Percentiles rank a stretch among this genome's conserved stretches.
These are phyloP conservation scores for Epinephelus cyanopodus DNA, from an alignment of 2,113 vertebrate species.

Conservation along the genomic window DNA sequence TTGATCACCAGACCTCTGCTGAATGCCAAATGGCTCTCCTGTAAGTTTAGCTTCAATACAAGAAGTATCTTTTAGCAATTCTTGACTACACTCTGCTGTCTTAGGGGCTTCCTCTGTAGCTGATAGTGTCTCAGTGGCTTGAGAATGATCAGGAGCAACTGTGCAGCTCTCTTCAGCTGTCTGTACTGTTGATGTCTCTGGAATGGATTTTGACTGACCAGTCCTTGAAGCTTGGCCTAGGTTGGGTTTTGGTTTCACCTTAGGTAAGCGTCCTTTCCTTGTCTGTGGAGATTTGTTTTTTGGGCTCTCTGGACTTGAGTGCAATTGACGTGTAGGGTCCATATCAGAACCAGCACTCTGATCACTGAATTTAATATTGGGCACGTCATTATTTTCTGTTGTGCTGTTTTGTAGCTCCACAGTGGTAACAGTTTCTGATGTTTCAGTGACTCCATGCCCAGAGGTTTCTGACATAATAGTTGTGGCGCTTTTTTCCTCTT, in stretches of 20 bases:
- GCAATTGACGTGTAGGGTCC: background rate
- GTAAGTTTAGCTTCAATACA: background rate
- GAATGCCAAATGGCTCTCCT: constrained; percentile 6
- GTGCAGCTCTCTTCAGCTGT: background rate
- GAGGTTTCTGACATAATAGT: background rate
- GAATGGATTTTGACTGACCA: constrained; percentile 22
- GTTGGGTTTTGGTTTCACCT: constrained; percentile 72
- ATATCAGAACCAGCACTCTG: background rate
- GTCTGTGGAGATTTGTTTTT: constrained; percentile 12
- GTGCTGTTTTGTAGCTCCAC: background rate
- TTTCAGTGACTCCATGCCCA: constrained; percentile 5
- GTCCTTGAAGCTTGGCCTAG: constrained; percentile 34
- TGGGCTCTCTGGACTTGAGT: constrained; percentile 18
- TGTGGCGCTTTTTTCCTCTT: constrained; percentile 7
- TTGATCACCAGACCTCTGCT: background rate
- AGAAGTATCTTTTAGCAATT: background rate
- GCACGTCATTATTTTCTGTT: background rate
- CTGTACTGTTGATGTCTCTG: background rate
- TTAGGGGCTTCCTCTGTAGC: constrained; percentile 14
- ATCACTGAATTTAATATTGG: background rate
- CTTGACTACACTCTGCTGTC: background rate
- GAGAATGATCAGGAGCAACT: background rate
- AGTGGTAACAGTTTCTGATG: background rate
- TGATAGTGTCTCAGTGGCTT: background rate
- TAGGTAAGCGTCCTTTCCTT: constrained; percentile 29